Evolutionary conservation across 2,888 invertebrate genomes (phyloP).

Genomic region (Melanotus villosus): DNA sequence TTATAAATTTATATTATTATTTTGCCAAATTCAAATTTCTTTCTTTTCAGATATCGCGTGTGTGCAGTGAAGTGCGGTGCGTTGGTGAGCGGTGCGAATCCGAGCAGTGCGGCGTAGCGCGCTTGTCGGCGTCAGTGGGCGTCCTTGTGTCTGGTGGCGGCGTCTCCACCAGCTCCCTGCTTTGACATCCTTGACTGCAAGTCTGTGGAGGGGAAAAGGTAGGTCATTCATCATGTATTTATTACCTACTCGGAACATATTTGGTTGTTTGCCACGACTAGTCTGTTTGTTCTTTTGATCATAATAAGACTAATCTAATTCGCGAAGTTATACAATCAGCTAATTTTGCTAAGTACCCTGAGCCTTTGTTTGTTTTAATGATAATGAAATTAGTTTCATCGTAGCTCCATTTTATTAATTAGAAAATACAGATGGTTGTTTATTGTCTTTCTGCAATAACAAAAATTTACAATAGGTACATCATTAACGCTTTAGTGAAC

Average conservation of each 20-base stretch:
- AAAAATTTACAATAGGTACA: no score
- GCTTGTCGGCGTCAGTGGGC: constrained; percentile 55
- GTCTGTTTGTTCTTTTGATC: constrained; percentile 43
- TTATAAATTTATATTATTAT: no score
- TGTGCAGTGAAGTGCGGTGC: constrained; percentile 60
- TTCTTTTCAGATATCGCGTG: constrained; percentile 56
- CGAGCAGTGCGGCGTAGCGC: constrained; percentile 57
- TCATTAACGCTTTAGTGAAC: no score
- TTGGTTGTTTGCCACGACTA: constrained; percentile 19
- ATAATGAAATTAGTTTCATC: constrained; percentile 11
- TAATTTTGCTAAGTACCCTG: constrained; percentile 8
- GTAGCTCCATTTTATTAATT: constrained; percentile 18
- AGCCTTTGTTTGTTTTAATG: constrained; percentile 2
- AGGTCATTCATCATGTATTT: constrained; percentile 59
- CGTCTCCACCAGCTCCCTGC: constrained; percentile 57
- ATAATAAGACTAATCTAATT: constrained; percentile 25
- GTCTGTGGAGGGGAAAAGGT: constrained; percentile 57
- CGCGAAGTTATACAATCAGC: constrained; percentile 16
- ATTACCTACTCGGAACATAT: constrained; percentile 45
- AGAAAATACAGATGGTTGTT: neutral
- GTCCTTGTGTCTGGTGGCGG: constrained; percentile 62
- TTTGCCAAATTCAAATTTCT: no score
- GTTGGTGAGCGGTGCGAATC: constrained; percentile 57
- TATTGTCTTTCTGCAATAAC: neutral
- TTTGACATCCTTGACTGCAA: constrained; percentile 53